Percentiles rank a stretch among this genome's conserved stretches.
Evolutionary conservation across 2,797 vertebrate genomes (phyloP).

Genomic region (Chelonia mydas): DNA sequence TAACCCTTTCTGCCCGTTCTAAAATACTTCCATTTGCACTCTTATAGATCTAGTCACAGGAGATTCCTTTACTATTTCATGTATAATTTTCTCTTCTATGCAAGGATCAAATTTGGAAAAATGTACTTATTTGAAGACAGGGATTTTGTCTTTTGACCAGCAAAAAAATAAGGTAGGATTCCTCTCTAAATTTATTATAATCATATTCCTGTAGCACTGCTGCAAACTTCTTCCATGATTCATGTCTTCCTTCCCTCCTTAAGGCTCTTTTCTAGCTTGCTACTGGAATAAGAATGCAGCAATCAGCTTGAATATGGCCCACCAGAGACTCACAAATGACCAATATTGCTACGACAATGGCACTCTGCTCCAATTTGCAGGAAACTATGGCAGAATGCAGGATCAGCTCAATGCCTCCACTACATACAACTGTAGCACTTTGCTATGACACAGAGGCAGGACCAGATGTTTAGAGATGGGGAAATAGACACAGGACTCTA

Average conservation of each 20-base stretch:
- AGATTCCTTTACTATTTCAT: not conserved
- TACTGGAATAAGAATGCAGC: not conserved
- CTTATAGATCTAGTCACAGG: not conserved
- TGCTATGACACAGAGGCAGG: not conserved
- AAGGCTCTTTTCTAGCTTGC: not conserved
- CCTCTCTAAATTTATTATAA: not conserved
- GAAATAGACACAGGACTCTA: not conserved
- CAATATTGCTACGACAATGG: not conserved
- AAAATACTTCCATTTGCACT: not conserved
- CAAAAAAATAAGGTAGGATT: not conserved
- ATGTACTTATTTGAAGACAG: not conserved
- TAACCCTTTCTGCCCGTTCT: not conserved
- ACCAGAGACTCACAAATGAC: not conserved
- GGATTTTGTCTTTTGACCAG: not conserved
- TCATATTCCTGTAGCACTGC: not conserved
- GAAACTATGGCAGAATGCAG: fast-evolving
- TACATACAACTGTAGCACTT: not conserved
- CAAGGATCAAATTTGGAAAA: not conserved
- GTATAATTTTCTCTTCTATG: not conserved
- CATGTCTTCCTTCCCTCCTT: not conserved
- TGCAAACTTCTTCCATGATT: not conserved
- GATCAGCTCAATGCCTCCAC: not conserved
- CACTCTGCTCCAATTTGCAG: not conserved
- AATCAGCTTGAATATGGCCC: not conserved
- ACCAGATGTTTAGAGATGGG: not conserved